A percentile compares a stretch with the other conserved stretches of the same genome.
phyloP scores from a whole-genome alignment of 1,140 invertebrate species.

The Zaprionus vittiger region DNA sequence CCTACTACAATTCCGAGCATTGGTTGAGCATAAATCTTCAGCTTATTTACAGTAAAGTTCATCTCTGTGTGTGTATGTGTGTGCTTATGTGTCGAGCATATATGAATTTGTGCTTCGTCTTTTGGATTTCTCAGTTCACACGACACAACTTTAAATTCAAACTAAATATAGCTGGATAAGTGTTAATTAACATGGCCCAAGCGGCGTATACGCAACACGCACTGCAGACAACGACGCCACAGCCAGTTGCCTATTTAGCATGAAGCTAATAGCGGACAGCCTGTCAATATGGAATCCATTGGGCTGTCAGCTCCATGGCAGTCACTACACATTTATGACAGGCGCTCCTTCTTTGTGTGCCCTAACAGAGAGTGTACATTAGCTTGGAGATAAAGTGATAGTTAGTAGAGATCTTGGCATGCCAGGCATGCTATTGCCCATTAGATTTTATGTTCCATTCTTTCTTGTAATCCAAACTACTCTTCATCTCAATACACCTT shows the following conservation, averaged over 20 bases:
- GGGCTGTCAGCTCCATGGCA: slow-evolving; percentile 41
- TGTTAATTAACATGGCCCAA: slow-evolving; percentile 47
- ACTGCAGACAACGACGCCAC: not conserved
- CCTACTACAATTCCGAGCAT: slow-evolving; percentile 37
- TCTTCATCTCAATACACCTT: too few relatives aligned
- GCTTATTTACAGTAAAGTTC: slow-evolving; percentile 54
- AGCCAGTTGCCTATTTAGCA: slow-evolving; percentile 47
- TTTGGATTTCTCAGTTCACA: slow-evolving; percentile 18
- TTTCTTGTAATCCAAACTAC: too few relatives aligned
- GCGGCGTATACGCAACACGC: slow-evolving; percentile 53
- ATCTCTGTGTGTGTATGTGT: slow-evolving; percentile 9
- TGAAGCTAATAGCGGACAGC: slow-evolving; percentile 45
- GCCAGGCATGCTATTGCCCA: too few relatives aligned
- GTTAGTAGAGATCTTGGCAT: too few relatives aligned
- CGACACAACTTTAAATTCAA: slow-evolving; percentile 14
- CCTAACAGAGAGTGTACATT: not conserved
- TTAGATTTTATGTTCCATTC: too few relatives aligned
- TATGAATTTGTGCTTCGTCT: slow-evolving; percentile 34
- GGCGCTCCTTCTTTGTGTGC: slow-evolving; percentile 26
- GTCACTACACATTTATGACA: slow-evolving; percentile 73
- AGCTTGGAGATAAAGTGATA: not conserved
- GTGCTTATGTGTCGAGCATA: not conserved
- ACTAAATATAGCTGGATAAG: slow-evolving; percentile 18
- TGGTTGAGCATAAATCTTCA: slow-evolving; percentile 62
- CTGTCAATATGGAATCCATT: slow-evolving; percentile 64